Evolutionary conservation across 1,140 invertebrate genomes (phyloP).

Genomic region (Melitaea cinxia): DNA sequence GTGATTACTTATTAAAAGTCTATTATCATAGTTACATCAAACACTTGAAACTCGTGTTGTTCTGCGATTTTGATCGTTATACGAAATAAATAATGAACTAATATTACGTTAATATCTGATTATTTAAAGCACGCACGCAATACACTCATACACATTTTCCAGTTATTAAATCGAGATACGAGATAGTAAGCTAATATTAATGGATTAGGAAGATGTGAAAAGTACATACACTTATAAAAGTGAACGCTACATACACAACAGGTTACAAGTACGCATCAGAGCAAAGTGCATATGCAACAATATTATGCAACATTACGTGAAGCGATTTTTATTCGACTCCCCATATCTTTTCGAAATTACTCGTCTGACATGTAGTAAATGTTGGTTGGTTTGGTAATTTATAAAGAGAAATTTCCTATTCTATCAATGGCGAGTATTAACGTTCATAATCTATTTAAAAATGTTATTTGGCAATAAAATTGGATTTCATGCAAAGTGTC

Average conservation of each 20-base stretch:
- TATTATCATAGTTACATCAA: not conserved
- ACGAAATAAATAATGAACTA: not conserved
- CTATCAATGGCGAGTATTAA: no score
- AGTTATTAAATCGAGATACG: conserved; percentile 14
- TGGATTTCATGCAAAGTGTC: no score
- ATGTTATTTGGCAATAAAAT: no score
- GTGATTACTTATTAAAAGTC: not conserved
- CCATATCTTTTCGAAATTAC: not conserved
- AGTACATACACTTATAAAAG: conserved; percentile 28
- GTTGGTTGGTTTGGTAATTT: no score
- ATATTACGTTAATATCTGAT: not conserved
- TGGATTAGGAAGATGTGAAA: conserved; percentile 32
- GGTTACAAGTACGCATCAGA: conserved; percentile 60
- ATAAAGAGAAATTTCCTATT: no score
- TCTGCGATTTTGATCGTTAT: not conserved
- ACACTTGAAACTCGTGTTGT: no score
- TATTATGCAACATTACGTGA: conserved; percentile 46
- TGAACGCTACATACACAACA: conserved; percentile 48
- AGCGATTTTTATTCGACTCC: conserved; percentile 38
- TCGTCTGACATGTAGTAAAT: conserved; percentile 6
- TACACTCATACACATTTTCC: conserved; percentile 5
- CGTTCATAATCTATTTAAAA: no score
- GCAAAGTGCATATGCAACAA: conserved; percentile 50
- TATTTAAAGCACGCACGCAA: not conserved
- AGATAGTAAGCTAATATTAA: conserved; percentile 20